These are phyloP conservation scores for Botia kubotai DNA, from an alignment of 2,797 vertebrate genomes.

Conservation along the genomic window DNA sequence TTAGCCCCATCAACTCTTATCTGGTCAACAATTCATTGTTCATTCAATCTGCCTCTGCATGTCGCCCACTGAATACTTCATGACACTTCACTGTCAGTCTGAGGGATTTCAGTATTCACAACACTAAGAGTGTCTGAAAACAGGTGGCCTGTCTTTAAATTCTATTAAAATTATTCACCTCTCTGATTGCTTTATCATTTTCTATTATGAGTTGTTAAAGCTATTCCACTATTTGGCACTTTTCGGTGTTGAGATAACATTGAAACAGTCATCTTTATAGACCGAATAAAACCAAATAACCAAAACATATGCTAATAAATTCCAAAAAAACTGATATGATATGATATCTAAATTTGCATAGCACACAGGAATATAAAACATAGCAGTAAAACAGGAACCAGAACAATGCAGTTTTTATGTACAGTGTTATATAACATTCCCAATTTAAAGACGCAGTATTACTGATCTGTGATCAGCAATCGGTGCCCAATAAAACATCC, in stretches of 20 bases:
- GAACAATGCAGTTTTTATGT: neutral
- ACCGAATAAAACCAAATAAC: too few species aligned
- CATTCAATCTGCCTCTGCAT: neutral
- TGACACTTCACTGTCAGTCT: neutral
- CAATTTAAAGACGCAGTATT: neutral
- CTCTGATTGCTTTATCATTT: neutral
- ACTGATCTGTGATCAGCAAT: neutral
- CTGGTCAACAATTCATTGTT: neutral
- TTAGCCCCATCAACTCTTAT: neutral
- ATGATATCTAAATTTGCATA: too few species aligned
- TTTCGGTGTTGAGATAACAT: too few species aligned
- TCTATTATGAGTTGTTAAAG: too few species aligned
- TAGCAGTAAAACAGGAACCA: neutral
- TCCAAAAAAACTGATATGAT: too few species aligned
- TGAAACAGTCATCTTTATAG: too few species aligned
- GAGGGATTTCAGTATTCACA: neutral
- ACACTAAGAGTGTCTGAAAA: slow-evolving; percentile 9
- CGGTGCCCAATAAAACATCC: neutral
- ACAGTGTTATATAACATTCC: slow-evolving; percentile 10
- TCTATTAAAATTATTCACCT: neutral
- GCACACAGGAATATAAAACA: neutral
- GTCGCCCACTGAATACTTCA: neutral
- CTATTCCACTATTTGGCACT: too few species aligned
- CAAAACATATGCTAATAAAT: too few species aligned
- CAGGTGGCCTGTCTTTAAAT: neutral